Evolutionary conservation across 2,797 vertebrate genomes (phyloP).

Genomic region (Sphenopsis melanotis): DNA sequence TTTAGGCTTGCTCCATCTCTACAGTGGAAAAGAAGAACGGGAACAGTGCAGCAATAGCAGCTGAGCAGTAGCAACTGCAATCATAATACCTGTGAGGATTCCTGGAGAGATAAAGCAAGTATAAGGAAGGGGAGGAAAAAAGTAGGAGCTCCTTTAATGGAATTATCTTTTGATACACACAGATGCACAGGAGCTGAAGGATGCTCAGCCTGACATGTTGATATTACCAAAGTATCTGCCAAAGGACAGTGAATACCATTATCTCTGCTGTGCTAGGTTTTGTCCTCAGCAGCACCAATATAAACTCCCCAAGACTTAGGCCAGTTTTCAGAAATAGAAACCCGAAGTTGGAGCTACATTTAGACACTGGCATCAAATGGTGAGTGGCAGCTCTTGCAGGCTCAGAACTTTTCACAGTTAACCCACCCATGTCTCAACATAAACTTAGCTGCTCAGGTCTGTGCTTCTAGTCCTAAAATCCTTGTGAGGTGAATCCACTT

Average conservation of each 20-base stretch:
- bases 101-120: background rate
- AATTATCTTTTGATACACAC: background rate
- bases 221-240: background rate
- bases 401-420: background rate
- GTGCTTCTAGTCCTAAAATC: background rate
- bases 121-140: background rate
- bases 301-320: background rate
- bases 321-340: background rate
- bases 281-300: background rate
- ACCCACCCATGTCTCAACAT: accelerated
- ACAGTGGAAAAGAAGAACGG: background rate
- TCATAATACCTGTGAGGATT: background rate
- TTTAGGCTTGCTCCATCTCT: background rate
- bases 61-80: background rate
- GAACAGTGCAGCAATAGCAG: background rate
- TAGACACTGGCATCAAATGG: background rate
- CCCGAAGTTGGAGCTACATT: background rate
- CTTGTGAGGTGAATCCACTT: background rate
- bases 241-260: background rate
- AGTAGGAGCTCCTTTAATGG: background rate
- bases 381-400: background rate
- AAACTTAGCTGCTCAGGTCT: background rate
- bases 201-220: background rate
- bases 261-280: background rate
- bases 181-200: background rate